Conservation (phyloP, 2,113 vertebrate species). For the Triplophysa siluroides region DNA sequence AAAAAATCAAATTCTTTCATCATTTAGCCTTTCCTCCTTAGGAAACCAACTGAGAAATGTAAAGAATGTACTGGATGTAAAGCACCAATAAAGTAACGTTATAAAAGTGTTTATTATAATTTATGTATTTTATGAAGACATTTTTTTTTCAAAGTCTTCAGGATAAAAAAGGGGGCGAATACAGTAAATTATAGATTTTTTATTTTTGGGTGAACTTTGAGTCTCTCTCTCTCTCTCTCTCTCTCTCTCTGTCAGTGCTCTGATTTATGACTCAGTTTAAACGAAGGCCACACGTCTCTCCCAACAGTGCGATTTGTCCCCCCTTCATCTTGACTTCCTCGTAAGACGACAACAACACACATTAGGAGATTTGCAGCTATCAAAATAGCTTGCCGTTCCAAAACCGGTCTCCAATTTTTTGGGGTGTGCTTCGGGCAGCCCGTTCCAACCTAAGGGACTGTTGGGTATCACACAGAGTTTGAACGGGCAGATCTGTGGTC, state of each 20-base stretch:
- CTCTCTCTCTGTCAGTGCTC: slow-evolving; percentile 58
- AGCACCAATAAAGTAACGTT: too few relatives aligned
- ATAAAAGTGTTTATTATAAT: too few relatives aligned
- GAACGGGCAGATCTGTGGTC: slow-evolving; percentile 24
- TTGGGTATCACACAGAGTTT: slow-evolving; percentile 4
- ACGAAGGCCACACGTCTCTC: slow-evolving; percentile 82
- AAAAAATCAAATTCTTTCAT: too few relatives aligned
- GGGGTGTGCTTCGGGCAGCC: neutral
- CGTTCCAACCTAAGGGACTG: slow-evolving; percentile 29
- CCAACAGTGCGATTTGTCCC: slow-evolving; percentile 78
- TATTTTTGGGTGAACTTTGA: too few relatives aligned
- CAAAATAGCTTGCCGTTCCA: slow-evolving; percentile 57
- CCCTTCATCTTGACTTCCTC: slow-evolving; percentile 58
- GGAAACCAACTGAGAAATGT: too few relatives aligned
- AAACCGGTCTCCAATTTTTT: slow-evolving; percentile 25
- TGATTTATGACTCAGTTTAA: slow-evolving; percentile 89
- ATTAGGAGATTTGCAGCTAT: slow-evolving; percentile 62
- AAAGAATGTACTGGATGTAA: too few relatives aligned
- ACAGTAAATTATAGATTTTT: too few relatives aligned
- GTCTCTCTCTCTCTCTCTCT: slow-evolving; percentile 44
- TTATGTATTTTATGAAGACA: too few relatives aligned
- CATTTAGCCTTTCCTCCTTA: too few relatives aligned
- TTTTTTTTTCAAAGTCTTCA: too few relatives aligned
- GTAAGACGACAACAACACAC: slow-evolving; percentile 57
- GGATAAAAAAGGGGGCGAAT: too few relatives aligned